Percentiles rank a stretch among this genome's conserved stretches.
phyloP scores from a whole-genome alignment of 2,797 vertebrate species.

The Acomys russatus region DNA sequence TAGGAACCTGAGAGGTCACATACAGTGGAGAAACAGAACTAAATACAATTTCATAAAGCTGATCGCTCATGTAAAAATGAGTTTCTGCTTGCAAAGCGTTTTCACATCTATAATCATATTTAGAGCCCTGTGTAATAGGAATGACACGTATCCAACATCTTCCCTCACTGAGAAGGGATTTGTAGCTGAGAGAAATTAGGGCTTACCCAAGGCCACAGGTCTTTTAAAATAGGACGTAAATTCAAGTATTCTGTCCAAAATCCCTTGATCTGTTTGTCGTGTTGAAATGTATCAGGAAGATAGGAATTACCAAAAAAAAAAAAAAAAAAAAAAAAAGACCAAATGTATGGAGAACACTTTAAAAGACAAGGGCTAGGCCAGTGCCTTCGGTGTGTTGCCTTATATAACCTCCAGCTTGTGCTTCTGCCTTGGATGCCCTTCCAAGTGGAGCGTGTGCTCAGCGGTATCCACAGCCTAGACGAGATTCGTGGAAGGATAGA shows the following conservation, averaged over 20 bases:
- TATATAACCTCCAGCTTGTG: background rate
- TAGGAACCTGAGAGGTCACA: conserved; percentile 1
- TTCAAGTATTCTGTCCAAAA: conserved; percentile 34
- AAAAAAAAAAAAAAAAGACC: background rate
- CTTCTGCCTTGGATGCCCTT: conserved; percentile 24
- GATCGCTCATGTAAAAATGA: conserved; percentile 34
- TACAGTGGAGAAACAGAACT: conserved; percentile 62
- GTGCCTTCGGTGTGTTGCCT: background rate
- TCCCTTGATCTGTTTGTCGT: conserved; percentile 34
- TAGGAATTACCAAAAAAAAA: background rate
- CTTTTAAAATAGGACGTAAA: conserved; percentile 50
- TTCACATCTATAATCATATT: conserved; percentile 55
- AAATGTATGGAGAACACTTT: conserved; percentile 21
- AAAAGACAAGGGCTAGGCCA: background rate
- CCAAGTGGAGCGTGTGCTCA: background rate
- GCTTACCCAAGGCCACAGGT: conserved; percentile 32
- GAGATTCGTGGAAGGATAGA: background rate
- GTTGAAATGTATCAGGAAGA: conserved; percentile 38
- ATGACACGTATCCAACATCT: conserved; percentile 27
- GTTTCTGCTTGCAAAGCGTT: conserved; percentile 58
- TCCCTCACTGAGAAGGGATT: conserved; percentile 27
- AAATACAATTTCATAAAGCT: conserved; percentile 61
- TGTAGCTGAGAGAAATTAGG: conserved; percentile 35
- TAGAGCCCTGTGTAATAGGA: background rate
- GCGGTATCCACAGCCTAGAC: background rate